Conservation (phyloP, 2,797 vertebrate genomes). For the Lepilemur septentrionalis region DNA sequence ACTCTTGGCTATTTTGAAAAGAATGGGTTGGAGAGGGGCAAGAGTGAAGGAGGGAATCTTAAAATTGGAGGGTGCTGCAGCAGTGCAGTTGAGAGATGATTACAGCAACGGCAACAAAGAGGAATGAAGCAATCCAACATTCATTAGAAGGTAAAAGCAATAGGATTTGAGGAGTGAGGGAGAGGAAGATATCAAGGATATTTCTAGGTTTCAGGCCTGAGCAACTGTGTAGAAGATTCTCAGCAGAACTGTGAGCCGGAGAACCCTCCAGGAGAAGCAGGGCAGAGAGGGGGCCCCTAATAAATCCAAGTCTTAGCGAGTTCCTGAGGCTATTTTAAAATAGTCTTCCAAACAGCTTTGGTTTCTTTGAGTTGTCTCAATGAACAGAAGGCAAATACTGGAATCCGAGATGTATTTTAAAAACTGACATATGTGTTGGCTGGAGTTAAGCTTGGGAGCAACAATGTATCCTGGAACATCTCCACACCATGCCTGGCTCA, state of each 20-base stretch:
- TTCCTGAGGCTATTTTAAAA: constrained; percentile 32
- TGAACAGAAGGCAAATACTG: constrained; percentile 48
- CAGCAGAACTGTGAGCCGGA: not conserved
- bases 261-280: not conserved
- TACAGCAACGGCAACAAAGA: not conserved
- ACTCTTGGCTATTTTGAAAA: not conserved
- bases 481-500: not conserved
- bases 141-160: not conserved
- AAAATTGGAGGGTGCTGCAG: not conserved
- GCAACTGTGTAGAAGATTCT: not conserved
- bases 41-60: not conserved
- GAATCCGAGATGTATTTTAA: constrained; percentile 46
- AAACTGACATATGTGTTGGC: constrained; percentile 55
- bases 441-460: constrained; percentile 34
- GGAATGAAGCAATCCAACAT: not conserved
- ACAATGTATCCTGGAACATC: constrained; percentile 34
- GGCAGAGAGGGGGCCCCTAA: not conserved
- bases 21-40: not conserved
- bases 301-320: not conserved
- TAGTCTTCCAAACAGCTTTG: constrained; percentile 5
- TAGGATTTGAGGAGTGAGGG: not conserved
- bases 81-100: not conserved
- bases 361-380: constrained; percentile 47
- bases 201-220: not conserved
- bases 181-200: not conserved